Base-by-base conservation (phyloP, 2,797 vertebrate genomes). In the Synaphobranchus kaupii region DNA sequence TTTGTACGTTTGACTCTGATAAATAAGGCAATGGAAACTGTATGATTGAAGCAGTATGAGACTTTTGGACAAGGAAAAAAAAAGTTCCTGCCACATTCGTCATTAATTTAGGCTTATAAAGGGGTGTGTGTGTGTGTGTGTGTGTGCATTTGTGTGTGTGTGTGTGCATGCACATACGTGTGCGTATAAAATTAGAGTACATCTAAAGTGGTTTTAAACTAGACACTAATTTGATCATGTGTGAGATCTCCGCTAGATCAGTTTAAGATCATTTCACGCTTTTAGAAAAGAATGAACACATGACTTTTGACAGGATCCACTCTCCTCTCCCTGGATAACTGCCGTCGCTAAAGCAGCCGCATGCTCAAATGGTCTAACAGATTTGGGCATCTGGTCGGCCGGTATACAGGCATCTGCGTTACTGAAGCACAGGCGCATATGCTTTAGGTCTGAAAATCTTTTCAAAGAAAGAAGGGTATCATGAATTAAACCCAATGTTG, bases 321-420 rank as follows among this genome's bases (percentile, higher is more conserved):
- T 63, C 60, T 20, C 1, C 60, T 63, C 60, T 12, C 66, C n/a
- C 66, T 25, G 58, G 58, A 52, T 68, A 83, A 83, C 63, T 56
- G 20, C 58, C 81, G 34, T 87, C 48, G 66, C 60, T 71, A 48
- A 56, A 87, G 81, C 66, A 63, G 52, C 50, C 50, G 20, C 63
- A 71, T 20, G 81, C 58, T 83, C 80, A 68, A 47, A 84, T 47
- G 80, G 80, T n/a, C 28, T 44, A 3, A 20, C 71, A 76, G 71
- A 76, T 76, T 76, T 17, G 31, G 34, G 8, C n/a, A 28, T 28
- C n/a, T 68, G 71, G 71, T 17, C 28, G 4, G 34, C 34, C 31
- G 13, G 10, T 47, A 25, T 22, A 56, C 81, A 68, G 60, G 60
- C 22, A 44, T 76, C 13, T 76, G 31, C 10, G 10, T 4, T 44